Evolutionary conservation across 1,140 invertebrate species (phyloP).

Genomic region (Drosophila kepulauana): DNA sequence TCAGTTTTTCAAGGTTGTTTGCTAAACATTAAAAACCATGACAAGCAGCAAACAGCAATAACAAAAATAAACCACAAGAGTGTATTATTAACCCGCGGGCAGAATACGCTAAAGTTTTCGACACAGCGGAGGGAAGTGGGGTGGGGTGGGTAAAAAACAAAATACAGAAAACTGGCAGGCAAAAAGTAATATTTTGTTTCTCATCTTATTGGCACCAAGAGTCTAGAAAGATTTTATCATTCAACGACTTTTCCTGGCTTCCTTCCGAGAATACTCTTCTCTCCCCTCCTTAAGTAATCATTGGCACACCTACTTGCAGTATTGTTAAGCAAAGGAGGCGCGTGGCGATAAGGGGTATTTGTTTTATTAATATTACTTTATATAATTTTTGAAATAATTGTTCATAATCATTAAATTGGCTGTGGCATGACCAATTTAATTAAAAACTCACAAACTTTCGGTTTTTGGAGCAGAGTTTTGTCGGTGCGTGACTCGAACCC

Average conservation of each 20-base stretch:
- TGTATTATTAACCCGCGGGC: conserved; percentile 3
- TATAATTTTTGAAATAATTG: not conserved
- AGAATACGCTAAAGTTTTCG: not conserved
- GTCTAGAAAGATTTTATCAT: conserved; percentile 35
- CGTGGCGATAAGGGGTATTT: conserved; percentile 42
- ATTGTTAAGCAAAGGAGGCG: conserved; percentile 22
- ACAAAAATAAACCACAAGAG: conserved; percentile 15
- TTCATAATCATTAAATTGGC: not conserved
- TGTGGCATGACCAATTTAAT: too few species aligned
- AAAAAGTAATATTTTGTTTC: conserved; percentile 8
- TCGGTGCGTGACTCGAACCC: conserved; percentile 1
- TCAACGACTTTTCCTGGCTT: conserved; percentile 43
- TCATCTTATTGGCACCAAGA: conserved; percentile 41
- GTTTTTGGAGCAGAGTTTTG: not conserved
- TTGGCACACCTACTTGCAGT: conserved; percentile 38
- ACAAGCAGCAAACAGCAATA: conserved; percentile 25
- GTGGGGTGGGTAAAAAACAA: too few species aligned
- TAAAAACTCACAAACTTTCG: too few species aligned
- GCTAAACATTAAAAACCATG: conserved; percentile 32
- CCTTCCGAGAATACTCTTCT: conserved; percentile 46
- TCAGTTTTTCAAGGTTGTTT: conserved; percentile 43
- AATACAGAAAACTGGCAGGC: not conserved
- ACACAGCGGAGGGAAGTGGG: not conserved
- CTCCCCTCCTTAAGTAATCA: conserved; percentile 24
- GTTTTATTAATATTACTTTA: not conserved